phyloP scores from a whole-genome alignment of 2,797 vertebrate species.

The Trachops cirrhosus region DNA sequence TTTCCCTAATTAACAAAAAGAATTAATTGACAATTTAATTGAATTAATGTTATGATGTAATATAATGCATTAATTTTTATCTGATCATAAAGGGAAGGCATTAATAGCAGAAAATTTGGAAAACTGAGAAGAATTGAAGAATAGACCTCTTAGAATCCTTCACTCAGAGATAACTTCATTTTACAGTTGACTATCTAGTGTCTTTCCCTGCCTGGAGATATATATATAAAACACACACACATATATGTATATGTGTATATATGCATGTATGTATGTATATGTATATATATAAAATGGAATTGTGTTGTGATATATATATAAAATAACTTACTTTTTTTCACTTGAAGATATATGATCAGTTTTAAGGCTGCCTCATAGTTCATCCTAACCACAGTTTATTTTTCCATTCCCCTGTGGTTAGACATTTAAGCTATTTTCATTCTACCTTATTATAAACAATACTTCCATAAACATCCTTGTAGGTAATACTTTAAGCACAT shows the following conservation, averaged over 20 bases:
- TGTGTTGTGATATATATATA: background rate
- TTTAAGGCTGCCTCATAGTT: constrained; percentile 3
- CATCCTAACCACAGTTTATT: background rate
- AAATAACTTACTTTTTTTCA: constrained; percentile 3
- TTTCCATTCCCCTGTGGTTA: background rate
- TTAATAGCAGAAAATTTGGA: constrained; percentile 14
- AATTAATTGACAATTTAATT: background rate
- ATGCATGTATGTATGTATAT: no score
- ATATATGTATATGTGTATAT: no score
- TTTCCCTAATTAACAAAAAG: background rate
- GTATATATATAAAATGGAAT: background rate
- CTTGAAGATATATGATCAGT: background rate
- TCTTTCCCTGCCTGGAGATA: background rate
- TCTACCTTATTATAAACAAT: background rate
- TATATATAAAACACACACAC: no score
- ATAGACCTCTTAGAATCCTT: background rate
- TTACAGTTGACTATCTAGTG: background rate
- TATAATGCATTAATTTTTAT: background rate
- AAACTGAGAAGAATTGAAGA: background rate
- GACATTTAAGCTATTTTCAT: background rate
- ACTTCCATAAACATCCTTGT: background rate
- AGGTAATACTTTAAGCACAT: background rate
- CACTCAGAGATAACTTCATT: background rate
- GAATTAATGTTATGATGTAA: constrained; percentile 22
- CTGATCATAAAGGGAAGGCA: background rate